Evolutionary conservation across 2,888 invertebrate genomes (phyloP).

Genomic region (Lasioglossum calceatum): DNA sequence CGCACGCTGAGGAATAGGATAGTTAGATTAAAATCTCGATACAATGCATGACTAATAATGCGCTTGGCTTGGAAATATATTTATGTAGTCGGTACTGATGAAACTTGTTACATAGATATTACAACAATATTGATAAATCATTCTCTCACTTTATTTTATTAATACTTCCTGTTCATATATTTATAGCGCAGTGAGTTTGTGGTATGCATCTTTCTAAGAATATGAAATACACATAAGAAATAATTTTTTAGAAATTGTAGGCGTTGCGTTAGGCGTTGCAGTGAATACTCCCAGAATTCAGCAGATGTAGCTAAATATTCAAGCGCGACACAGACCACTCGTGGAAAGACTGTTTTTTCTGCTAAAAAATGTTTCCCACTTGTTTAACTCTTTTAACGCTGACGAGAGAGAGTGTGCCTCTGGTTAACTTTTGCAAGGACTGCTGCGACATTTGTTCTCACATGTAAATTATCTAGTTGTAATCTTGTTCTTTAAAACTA

Average conservation of each 20-base stretch:
- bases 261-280: background rate
- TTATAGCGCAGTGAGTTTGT: background rate
- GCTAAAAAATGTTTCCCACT: conserved; percentile 1
- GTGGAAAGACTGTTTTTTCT: background rate
- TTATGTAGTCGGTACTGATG: background rate
- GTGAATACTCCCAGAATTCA: background rate
- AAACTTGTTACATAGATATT: background rate
- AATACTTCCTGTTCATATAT: background rate
- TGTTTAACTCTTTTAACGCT: conserved; percentile 1
- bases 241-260: background rate
- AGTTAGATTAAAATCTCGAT: conserved; percentile 10
- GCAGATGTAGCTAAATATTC: conserved; percentile 8
- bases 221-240: background rate
- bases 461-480: background rate
- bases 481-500: background rate
- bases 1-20: background rate
- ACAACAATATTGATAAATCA: background rate
- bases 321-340: background rate
- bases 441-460: background rate
- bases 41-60: background rate
- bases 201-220: background rate
- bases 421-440: background rate
- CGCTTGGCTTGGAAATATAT: background rate
- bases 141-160: background rate
- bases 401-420: background rate